Conservation (phyloP, 2,888 invertebrate genomes). For the Hetaerina titia region DNA sequence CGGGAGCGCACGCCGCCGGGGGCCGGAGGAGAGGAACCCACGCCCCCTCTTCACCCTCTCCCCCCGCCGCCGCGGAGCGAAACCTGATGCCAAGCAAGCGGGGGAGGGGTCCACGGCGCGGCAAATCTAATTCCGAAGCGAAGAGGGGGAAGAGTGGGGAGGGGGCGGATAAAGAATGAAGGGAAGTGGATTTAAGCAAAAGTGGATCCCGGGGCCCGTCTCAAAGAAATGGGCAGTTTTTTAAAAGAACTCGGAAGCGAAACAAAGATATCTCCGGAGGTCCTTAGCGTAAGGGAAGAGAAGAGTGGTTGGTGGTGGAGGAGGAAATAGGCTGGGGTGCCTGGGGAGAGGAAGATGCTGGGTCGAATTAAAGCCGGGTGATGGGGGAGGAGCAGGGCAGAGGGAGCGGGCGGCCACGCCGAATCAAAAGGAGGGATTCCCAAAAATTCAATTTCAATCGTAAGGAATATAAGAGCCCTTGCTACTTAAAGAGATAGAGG, state of each 20-base stretch:
- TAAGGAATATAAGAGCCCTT: too few relatives aligned
- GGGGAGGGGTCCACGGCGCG: not conserved
- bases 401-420: not conserved
- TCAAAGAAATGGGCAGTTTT: not conserved
- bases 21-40: not conserved
- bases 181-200: not conserved
- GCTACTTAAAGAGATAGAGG: too few relatives aligned
- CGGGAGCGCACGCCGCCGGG: not conserved
- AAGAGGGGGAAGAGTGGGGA: not conserved
- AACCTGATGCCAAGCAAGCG: not conserved
- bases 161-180: not conserved
- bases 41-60: not conserved
- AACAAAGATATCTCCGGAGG: not conserved
- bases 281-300: too few relatives aligned
- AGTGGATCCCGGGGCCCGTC: not conserved
- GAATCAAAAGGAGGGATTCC: not conserved
- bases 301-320: not conserved
- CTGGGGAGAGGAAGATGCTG: not conserved
- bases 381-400: not conserved
- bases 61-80: not conserved
- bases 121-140: slow-evolving; percentile 22
- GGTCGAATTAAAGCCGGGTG: not conserved
- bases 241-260: not conserved
- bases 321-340: not conserved
- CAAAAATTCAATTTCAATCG: too few relatives aligned